Base-by-base conservation (phyloP, 2,113 vertebrate genomes). In the Narcine bancroftii region DNA sequence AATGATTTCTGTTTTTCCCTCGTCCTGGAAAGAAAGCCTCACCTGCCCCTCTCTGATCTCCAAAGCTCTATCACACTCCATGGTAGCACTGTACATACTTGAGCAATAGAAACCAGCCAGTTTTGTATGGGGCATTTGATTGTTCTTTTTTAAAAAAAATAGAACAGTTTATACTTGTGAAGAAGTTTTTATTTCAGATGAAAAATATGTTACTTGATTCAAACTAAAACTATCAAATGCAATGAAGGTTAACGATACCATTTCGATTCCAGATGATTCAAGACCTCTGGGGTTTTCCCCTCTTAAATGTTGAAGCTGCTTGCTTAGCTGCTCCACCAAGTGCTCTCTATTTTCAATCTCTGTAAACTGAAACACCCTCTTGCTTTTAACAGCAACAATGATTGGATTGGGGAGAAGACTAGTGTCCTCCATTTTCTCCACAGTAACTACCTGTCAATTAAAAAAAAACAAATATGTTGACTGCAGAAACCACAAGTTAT, bases 311-410 rank as follows among this genome's bases (percentile, higher is more conserved):
- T 96, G 93, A 26, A 98, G 96, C 42, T 97, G 94, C 89, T 92
- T 73, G 36, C 96, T 96, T 77, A 99, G 94, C 45, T 93, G 95
- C 92, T 97, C 96, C 93, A 98, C 97, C 94, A 99, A 94, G 93
- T 93, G 93, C 1, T 99, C 97, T 17, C 98, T 93, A 87, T 97
- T 96, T 93, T 94, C 95, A 93, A 99, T 96, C 93, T 99, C 97
- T 39, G 99, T 99, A 93, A 99, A 97, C 96, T 99, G 99, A 95
- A 99, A 99, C 15, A 98, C 99, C 69, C 94, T 97, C 94, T 98
- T 97, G 45, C 97, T 97, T 76, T 97, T 95, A 91, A 99, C 92
- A 63, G 98, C 99, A 92, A 99, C 93, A 11, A 99, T 98, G 93
- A 99, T 96, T 1, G 98, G 98, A 91, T 97, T 97, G 0, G 98